Base-by-base conservation (phyloP, 2,888 invertebrate genomes). In the Synanthedon andrenaeformis region DNA sequence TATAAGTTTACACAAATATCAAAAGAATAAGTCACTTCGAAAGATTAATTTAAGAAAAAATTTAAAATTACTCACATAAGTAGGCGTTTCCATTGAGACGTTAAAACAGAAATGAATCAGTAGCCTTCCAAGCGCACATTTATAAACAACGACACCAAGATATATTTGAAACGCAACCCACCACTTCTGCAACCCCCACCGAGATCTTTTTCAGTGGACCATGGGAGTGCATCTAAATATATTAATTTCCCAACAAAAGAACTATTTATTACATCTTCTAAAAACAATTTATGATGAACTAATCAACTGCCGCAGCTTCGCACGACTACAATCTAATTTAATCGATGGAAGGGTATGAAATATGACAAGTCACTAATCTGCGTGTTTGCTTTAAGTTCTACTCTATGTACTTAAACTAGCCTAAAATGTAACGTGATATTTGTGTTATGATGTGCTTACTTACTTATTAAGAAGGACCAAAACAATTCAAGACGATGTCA, bases 151-250 rank as follows among this genome's bases (percentile, higher is more conserved):
- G 8, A 10, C 10, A 35, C 49, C 28, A 61, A 57, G 61, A 58
- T 72, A 72, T 72, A 71, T 67, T 54, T 64, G 60, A 55, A 56
- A 57, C 56, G 54, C 28, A 14, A 54, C 41, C 57, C 56, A 55
- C 28, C 17, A 54, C 41, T 51, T 51, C 51, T 53, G 53, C 57
- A 55, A 54, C 72, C 62, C 76, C 75, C 76, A 69, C 75, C 56
- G 62, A 65, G 76, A 60, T 59, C 61, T 52, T 56, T 42, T 53
- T 23, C 55, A 52, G 56, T 57, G 57, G 55, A 50, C 63, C 59
- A 67, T 66, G 70, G 74, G 74, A 65, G 74, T 49, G 49, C 23
- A 49, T 17, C 19, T 49, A 49, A 49, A 49, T 49, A 49, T 14
- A 49, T 45, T 10, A 35, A 35, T 13, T 45, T 45, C 13, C 11